Conservation (phyloP, 2,113 vertebrate genomes). For the Loxodonta africana region DNA sequence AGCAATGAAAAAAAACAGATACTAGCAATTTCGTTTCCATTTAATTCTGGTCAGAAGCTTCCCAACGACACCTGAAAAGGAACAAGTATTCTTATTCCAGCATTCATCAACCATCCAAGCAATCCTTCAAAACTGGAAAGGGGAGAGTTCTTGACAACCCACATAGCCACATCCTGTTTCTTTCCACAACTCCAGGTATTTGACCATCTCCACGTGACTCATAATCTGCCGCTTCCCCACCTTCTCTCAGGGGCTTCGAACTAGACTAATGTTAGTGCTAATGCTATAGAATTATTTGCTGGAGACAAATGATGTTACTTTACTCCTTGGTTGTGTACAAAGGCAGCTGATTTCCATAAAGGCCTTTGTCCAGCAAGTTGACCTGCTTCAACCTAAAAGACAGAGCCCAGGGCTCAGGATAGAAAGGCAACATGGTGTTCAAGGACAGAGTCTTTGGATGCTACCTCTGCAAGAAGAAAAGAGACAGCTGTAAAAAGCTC, state of each 20-base stretch:
- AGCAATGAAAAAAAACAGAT: neutral
- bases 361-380: neutral
- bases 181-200: neutral
- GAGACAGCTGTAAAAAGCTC: neutral
- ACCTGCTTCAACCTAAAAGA: neutral
- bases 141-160: neutral
- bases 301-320: neutral
- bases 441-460: neutral
- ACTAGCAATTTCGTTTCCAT: neutral
- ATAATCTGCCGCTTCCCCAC: neutral
- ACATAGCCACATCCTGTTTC: neutral
- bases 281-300: neutral
- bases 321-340: neutral
- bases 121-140: neutral
- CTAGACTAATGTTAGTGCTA: neutral
- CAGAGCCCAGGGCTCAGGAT: neutral
- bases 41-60: slow-evolving; percentile 1
- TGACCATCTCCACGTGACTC: rapidly evolving
- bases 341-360: neutral
- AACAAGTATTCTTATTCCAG: neutral
- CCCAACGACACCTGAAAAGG: neutral
- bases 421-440: neutral
- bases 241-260: neutral
- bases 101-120: neutral
- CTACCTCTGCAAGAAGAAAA: neutral